Percentiles rank a stretch among this genome's conserved stretches.
These are phyloP conservation scores for Puntigrus tetrazona DNA, from an alignment of 2,113 vertebrate species.

Conservation along the genomic window DNA sequence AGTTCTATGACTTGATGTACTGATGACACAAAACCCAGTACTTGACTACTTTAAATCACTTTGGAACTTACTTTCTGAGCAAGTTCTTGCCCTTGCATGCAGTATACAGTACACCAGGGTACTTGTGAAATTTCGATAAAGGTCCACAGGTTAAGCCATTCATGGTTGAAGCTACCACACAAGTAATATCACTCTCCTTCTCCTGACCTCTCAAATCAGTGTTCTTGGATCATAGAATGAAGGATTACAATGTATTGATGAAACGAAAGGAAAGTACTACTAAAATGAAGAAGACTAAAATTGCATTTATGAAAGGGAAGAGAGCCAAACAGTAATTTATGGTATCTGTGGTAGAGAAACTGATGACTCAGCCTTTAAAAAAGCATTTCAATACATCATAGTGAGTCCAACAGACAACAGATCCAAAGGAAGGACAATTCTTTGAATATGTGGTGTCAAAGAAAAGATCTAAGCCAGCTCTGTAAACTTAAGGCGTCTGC, in stretches of 20 bases:
- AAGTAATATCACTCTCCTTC: not conserved
- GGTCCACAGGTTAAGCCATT: not conserved
- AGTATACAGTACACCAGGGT: not conserved
- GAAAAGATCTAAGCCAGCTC: not conserved
- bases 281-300: not conserved
- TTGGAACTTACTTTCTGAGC: not conserved
- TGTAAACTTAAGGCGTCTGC: not conserved
- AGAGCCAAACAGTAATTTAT: not conserved
- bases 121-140: not conserved
- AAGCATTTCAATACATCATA: constrained; percentile 11
- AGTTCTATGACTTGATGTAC: not conserved
- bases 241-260: not conserved
- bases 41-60: not conserved
- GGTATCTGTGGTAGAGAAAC: not conserved
- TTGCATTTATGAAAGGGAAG: not conserved
- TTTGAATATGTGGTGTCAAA: not conserved
- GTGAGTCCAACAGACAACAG: not conserved
- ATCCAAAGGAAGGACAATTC: not conserved
- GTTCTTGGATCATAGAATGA: not conserved
- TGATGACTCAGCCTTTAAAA: constrained; percentile 13
- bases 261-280: not conserved
- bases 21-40: not conserved
- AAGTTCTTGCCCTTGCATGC: not conserved
- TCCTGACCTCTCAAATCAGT: not conserved
- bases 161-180: no score